Evolutionary conservation across 2,888 invertebrate genomes (phyloP), one percentile per base, ranked within the genome.

Genomic region (Tolmerus cingulatus): DNA sequence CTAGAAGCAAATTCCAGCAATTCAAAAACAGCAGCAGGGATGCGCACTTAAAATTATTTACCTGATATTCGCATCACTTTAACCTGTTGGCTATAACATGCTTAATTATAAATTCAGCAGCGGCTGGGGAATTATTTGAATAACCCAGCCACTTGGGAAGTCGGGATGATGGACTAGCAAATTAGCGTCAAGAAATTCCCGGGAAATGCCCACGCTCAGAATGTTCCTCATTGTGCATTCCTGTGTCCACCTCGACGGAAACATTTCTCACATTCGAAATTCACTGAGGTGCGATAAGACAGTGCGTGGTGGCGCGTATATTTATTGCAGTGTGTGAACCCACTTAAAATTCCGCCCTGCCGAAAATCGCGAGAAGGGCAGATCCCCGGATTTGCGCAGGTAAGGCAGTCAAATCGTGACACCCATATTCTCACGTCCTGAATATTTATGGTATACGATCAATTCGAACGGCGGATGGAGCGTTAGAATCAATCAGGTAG

Each of bases 401-500:
- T 9, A 34, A n/a, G 27, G 34, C 27, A 82, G 8, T 57, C 27
- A 16, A 46, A 34, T 55, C 57, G 57, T 82, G 82, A 82, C 82
- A 82, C 23, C 37, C 82, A 82, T 82, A 82, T 82, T 82, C 66
- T 82, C 82, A 82, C 82, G 82, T 82, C 19, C 82, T 12, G 27
- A 14, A 57, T 34, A 57, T 57, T 57, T 57, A 37, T 55, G 23
- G 7, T 34, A 23, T 23, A 5, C 19, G 8, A 66, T 66, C 66
- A 23, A 12, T 82, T 8, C 66, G 37, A 66, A 82, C 66, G 57
- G 14, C 37, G 27, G 57, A 57, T n/a, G 57, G 40, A 82, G 66
- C 55, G 66, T 57, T 57, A 82, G 37, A 82, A 82, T 82, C 82
- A 82, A 82, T 82, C 82, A 82, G 27, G 30, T 34, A 82, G 27